Evolutionary conservation across 2,888 invertebrate species (phyloP).

Genomic region (Hemaris fuciformis): DNA sequence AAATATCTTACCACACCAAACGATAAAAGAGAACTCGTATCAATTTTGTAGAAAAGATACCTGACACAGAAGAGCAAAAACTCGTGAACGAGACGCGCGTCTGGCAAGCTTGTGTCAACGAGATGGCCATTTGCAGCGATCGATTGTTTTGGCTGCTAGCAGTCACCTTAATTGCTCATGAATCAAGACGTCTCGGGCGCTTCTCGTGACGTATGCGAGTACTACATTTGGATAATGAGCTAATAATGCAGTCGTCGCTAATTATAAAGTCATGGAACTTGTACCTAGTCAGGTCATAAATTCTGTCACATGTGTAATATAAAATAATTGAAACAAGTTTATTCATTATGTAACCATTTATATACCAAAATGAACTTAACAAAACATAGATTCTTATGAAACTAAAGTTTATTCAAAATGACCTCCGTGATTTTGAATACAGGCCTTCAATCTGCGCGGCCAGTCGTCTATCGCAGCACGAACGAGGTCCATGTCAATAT

Average conservation of each 20-base stretch:
- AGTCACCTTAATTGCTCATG: slow-evolving; percentile 77
- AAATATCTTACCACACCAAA: background rate
- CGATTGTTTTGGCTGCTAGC: slow-evolving; percentile 79
- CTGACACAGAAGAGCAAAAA: slow-evolving; percentile 13
- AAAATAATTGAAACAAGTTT: too few species aligned
- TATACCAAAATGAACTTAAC: too few species aligned
- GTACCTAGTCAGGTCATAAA: too few species aligned
- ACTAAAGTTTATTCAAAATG: too few species aligned
- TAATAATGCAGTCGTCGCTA: background rate
- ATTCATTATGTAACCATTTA: too few species aligned
- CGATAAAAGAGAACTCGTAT: background rate
- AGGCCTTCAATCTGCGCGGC: too few species aligned
- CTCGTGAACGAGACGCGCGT: slow-evolving; percentile 32
- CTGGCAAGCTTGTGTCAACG: slow-evolving; percentile 49
- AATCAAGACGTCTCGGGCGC: slow-evolving; percentile 71
- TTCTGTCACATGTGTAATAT: too few species aligned
- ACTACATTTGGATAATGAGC: slow-evolving; percentile 17
- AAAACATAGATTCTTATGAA: too few species aligned
- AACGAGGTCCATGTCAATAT: too few species aligned
- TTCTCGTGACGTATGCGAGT: slow-evolving; percentile 40
- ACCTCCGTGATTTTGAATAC: too few species aligned
- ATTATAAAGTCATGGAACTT: background rate
- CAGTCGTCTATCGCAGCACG: too few species aligned
- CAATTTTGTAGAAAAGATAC: background rate
- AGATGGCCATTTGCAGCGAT: slow-evolving; percentile 72